phyloP scores from a whole-genome alignment of 2,888 invertebrate species.

The Drosophila kokeensis region DNA sequence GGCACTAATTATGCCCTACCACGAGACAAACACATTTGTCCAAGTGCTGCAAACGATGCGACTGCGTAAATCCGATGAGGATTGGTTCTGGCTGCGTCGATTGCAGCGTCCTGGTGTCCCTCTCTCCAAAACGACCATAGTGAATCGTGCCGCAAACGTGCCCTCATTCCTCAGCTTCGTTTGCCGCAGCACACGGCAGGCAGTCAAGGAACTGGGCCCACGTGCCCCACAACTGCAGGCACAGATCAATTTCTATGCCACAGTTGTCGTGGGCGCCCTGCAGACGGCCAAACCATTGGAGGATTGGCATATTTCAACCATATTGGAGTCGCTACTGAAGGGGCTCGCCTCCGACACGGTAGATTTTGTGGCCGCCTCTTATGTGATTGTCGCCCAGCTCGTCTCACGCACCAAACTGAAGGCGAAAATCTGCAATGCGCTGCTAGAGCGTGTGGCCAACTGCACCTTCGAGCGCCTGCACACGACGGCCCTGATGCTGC shows the following conservation, averaged over 20 bases:
- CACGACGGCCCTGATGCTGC: constrained; percentile 88
- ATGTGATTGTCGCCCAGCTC: constrained; percentile 90
- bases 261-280: constrained; percentile 90
- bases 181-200: constrained; percentile 86
- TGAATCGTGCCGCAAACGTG: constrained; percentile 90
- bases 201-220: constrained; percentile 87
- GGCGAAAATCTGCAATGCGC: constrained; percentile 86
- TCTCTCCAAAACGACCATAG: constrained; percentile 89
- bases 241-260: constrained; percentile 92
- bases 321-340: constrained; percentile 90
- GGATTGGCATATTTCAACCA: constrained; percentile 88
- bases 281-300: constrained; percentile 86
- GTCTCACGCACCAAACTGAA: constrained; percentile 88
- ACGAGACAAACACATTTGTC: constrained; percentile 95
- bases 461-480: constrained; percentile 86
- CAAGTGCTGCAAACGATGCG: constrained; percentile 91
- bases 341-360: constrained; percentile 89
- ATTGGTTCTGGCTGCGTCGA: constrained; percentile 91
- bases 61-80: constrained; percentile 86
- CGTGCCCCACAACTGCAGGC: constrained; percentile 88
- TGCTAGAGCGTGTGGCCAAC: constrained; percentile 88
- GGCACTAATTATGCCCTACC: constrained; percentile 94
- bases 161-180: constrained; percentile 88
- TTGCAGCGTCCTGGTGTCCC: constrained; percentile 91
- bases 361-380: constrained; percentile 91